phyloP scores from a whole-genome alignment of 2,113 vertebrate species.

The Otolemur garnettii region DNA sequence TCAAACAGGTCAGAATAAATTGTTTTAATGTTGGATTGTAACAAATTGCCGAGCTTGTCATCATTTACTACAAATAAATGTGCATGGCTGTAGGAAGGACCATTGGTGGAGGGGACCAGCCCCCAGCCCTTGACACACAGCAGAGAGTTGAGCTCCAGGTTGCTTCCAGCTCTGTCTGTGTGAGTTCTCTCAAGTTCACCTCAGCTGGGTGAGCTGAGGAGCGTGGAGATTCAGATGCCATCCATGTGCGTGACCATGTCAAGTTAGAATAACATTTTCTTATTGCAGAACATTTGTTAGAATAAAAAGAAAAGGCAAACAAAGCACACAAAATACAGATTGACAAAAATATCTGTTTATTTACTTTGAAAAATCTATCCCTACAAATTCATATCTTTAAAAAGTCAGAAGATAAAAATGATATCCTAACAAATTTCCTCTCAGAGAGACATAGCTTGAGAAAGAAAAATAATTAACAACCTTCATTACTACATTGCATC shows the following conservation, averaged over 20 bases:
- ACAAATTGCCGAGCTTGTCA: constrained; percentile 50
- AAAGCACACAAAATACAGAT: background rate
- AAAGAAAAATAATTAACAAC: constrained; percentile 16
- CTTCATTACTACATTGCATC: background rate
- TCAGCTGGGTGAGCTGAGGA: background rate
- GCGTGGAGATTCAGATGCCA: background rate
- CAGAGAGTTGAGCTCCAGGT: background rate
- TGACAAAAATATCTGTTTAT: background rate
- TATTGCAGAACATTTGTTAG: background rate
- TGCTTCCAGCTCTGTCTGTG: background rate
- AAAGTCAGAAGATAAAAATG: background rate
- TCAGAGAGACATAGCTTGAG: background rate
- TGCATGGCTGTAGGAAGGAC: background rate
- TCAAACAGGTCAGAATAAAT: constrained; percentile 43
- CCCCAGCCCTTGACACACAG: background rate
- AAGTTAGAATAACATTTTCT: constrained; percentile 27
- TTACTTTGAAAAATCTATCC: background rate
- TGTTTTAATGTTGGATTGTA: background rate
- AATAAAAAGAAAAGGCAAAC: background rate
- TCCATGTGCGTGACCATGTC: background rate
- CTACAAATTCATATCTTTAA: background rate
- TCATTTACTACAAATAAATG: constrained; percentile 26
- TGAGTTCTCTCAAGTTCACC: constrained; percentile 16
- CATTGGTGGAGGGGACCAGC: background rate
- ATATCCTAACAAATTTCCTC: background rate